Evolutionary conservation across 2,797 vertebrate species (phyloP).

Genomic region (Oophaga sylvatica): DNA sequence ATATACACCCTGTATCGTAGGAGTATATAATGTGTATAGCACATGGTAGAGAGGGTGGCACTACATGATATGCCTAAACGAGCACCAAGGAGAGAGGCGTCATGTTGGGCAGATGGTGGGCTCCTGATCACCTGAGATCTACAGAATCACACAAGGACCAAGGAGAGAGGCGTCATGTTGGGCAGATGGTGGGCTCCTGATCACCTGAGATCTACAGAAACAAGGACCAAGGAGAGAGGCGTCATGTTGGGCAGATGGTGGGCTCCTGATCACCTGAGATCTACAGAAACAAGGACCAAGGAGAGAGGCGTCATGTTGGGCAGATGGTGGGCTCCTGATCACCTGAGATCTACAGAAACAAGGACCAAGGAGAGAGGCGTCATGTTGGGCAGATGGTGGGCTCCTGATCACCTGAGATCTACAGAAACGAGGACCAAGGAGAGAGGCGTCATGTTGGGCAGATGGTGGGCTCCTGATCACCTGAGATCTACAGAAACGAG

Average conservation of each 20-base stretch:
- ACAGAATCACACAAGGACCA: too few species aligned
- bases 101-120: not conserved
- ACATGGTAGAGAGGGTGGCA: not conserved
- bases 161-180: not conserved
- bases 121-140: not conserved
- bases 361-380: not conserved
- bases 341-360: too few species aligned
- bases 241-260: not conserved
- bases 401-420: too few species aligned
- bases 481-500: too few species aligned
- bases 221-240: not conserved
- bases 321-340: not conserved
- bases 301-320: not conserved
- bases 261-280: too few species aligned
- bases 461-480: too few species aligned
- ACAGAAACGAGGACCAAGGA: not conserved
- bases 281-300: not conserved
- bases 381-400: not conserved
- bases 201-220: too few species aligned
- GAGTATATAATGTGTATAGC: too few species aligned
- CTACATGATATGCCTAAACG: not conserved
- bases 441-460: not conserved
- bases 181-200: not conserved
- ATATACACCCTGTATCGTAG: too few species aligned
- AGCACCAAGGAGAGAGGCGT: not conserved